phyloP scores from a whole-genome alignment of 2,888 invertebrate species.

The Augochlorella aurata region DNA sequence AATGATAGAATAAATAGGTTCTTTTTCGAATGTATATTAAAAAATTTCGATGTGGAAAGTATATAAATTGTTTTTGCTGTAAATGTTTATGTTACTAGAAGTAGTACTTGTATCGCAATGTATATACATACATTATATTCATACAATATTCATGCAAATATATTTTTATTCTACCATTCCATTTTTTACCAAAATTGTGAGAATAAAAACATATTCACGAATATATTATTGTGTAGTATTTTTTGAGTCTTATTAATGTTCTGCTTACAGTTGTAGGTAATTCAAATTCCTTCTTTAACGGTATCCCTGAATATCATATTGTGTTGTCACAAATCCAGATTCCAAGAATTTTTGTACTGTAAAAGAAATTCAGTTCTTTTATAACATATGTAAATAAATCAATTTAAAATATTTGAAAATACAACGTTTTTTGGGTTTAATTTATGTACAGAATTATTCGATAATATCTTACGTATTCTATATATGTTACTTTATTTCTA shows the following conservation, averaged over 20 bases:
- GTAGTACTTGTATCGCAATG: conserved; percentile 8
- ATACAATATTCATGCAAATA: conserved; percentile 25
- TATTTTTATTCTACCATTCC: conserved; percentile 39
- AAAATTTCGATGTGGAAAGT: not conserved
- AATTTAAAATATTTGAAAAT: not conserved
- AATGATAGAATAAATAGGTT: conserved; percentile 10
- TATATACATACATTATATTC: conserved; percentile 19
- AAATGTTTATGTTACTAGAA: conserved; percentile 2
- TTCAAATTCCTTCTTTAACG: conserved; percentile 32
- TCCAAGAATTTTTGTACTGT: conserved; percentile 62
- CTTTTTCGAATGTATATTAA: not conserved
- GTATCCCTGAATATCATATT: conserved; percentile 27
- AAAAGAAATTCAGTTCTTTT: conserved; percentile 44
- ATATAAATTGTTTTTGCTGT: not conserved
- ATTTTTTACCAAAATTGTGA: conserved; percentile 7
- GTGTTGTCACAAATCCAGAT: conserved; percentile 56
- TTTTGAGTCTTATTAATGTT: conserved; percentile 14
- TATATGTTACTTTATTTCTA: conserved; percentile 10
- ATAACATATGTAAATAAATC: not conserved
- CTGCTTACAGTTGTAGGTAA: not conserved
- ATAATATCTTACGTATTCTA: conserved; percentile 23
- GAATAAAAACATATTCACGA: conserved; percentile 48
- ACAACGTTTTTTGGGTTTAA: not conserved
- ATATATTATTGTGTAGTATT: not conserved
- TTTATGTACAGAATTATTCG: conserved; percentile 1